These are phyloP conservation scores for Smithornis capensis DNA, from an alignment of 2,113 vertebrate species.

Conservation along the genomic window DNA sequence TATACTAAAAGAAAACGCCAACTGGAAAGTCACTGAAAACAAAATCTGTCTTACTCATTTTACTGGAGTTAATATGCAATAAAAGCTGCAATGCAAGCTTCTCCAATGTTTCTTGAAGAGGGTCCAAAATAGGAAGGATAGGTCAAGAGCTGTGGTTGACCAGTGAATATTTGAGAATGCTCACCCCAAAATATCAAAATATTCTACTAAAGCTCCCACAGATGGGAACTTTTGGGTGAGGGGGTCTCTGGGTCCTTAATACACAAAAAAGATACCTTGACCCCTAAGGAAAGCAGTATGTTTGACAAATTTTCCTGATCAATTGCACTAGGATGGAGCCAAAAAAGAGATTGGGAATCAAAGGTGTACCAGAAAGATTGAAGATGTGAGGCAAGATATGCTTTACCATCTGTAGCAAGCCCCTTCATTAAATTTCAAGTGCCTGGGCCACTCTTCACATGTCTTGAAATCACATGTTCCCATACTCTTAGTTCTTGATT, in stretches of 20 bases:
- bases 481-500: neutral
- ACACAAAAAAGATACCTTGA: neutral
- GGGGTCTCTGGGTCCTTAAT: neutral
- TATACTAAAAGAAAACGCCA: neutral
- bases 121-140: neutral
- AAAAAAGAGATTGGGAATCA: neutral
- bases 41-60: conserved; percentile 2
- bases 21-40: neutral
- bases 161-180: neutral
- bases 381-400: neutral
- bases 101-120: neutral
- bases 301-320: neutral
- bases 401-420: neutral
- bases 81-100: neutral
- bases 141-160: neutral
- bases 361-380: neutral
- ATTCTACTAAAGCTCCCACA: neutral
- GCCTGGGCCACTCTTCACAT: neutral
- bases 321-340: neutral
- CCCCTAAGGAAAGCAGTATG: neutral
- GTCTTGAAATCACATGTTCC: neutral
- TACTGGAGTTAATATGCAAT: neutral
- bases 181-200: neutral
- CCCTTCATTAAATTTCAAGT: neutral
- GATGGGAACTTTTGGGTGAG: neutral